Base-by-base conservation (phyloP, 2,888 invertebrate species). In the Drosophila atroscutellata region DNA sequence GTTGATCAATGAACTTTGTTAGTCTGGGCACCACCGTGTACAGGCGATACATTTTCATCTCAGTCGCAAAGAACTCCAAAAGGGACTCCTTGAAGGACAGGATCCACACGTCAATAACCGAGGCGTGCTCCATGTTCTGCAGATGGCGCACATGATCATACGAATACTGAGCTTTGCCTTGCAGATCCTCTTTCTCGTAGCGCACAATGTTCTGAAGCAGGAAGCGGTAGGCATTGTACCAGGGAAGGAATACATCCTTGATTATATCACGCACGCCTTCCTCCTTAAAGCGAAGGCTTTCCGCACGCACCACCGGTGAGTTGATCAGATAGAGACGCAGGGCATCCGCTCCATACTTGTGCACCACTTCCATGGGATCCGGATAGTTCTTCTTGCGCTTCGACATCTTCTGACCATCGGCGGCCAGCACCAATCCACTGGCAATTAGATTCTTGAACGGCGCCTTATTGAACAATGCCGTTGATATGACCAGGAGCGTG, bases 371-470 rank as follows among this genome's bases (percentile, higher is more conserved):
- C 93, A 98, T 94, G 1, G 99, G 99, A 94, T 99, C 99, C 0
- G 99, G 99, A 93, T 99, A 99, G 92, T 99, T 99, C 93, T 99
- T 98, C 94, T 99, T 99, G 34, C 99, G 95, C 92, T 99, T 99
- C 0, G 99, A 99, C 99, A 99, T 99, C 93, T 99, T 99, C 92
- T 99, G 98, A 0, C 99, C 99, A 94, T 99, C 99, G 39, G 97
- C 93, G n/a, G 99, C 99, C 70, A 99, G 94, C 0, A 99, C 97
- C 66, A 99, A 94, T 2, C 99, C 99, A 93, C 98, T 99, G 24
- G 97, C 98, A 80, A 99, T 98, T 49, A 99, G 94, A 93, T 99
- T 99, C 92, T 99, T 99, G 93, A 98, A 99, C 0, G 99, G 99
- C 0, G 99, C 96, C 92, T 98, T 98, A 59, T 97, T 97, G 92